Conservation (phyloP, 1,140 invertebrate species). For the Zaprionus africanus region DNA sequence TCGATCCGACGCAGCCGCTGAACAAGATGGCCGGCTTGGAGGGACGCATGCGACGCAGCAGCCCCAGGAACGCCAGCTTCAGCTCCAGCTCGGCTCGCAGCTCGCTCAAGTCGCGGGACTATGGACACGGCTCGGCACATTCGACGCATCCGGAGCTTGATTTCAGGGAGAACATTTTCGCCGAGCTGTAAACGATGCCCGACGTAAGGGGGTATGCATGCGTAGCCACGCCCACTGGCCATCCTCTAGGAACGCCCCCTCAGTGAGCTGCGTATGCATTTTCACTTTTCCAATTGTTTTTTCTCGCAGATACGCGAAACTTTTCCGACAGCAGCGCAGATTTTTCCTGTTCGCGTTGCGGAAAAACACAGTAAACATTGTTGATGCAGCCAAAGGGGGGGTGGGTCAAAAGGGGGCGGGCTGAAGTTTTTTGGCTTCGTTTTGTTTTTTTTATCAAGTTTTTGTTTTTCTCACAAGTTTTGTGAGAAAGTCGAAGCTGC, state of each 20-base stretch:
- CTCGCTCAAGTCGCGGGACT: slow-evolving; percentile 81
- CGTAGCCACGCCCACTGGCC: background rate
- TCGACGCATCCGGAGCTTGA: slow-evolving; percentile 81
- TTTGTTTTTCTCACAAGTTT: slow-evolving; percentile 1
- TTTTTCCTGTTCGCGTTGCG: background rate
- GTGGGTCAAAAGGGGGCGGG: background rate
- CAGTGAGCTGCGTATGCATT: background rate
- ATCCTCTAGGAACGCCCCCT: background rate
- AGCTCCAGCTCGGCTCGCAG: slow-evolving; percentile 76
- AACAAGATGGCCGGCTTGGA: slow-evolving; percentile 82
- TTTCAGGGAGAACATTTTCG: slow-evolving; percentile 83
- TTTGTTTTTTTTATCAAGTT: slow-evolving; percentile 8
- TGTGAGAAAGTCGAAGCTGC: slow-evolving; percentile 16
- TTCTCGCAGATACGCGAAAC: background rate
- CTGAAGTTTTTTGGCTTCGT: background rate
- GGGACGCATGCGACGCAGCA: slow-evolving; percentile 78
- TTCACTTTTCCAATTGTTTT: slow-evolving; percentile 4
- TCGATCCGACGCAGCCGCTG: slow-evolving; percentile 79
- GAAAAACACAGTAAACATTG: slow-evolving; percentile 6
- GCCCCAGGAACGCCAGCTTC: slow-evolving; percentile 70
- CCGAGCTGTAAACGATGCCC: slow-evolving; percentile 66
- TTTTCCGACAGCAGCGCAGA: background rate
- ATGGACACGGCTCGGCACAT: slow-evolving; percentile 70
- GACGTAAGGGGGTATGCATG: background rate
- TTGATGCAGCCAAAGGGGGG: background rate